phyloP scores from a whole-genome alignment of 1,140 invertebrate species.

The Ptiloglossa arizonensis region DNA sequence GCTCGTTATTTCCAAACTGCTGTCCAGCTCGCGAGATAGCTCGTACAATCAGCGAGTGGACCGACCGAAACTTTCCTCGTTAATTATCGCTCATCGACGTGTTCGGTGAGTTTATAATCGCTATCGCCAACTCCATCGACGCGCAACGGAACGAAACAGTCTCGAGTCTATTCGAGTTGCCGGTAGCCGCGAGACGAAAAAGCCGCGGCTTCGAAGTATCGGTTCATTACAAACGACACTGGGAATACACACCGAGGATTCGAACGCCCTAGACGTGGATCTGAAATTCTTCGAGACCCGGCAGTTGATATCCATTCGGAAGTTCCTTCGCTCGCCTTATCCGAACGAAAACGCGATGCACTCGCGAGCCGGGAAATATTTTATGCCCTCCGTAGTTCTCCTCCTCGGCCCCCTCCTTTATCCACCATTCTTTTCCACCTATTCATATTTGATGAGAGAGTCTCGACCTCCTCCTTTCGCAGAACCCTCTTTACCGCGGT shows the following conservation, averaged over 20 bases:
- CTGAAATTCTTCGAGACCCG: conserved; percentile 51
- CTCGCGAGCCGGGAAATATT: conserved; percentile 68
- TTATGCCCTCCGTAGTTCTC: conserved; percentile 58
- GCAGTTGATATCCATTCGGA: conserved; percentile 54
- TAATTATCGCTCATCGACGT: no score
- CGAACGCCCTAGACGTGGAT: conserved; percentile 8
- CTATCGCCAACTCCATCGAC: no score
- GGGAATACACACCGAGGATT: conserved; percentile 29
- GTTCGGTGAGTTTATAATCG: no score
- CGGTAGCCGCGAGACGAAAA: neutral
- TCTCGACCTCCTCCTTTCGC: conserved; percentile 36
- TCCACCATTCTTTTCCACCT: conserved; percentile 62
- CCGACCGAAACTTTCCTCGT: no score
- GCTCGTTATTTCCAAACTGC: no score
- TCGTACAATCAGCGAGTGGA: no score
- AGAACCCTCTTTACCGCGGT: conserved; percentile 10
- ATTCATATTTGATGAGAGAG: conserved; percentile 72
- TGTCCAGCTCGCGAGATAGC: no score
- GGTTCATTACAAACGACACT: conserved; percentile 28
- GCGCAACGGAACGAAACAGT: conserved; percentile 4
- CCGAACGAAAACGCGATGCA: conserved; percentile 60
- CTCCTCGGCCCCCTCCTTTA: conserved; percentile 47
- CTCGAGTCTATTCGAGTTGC: neutral
- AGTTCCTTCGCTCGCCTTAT: conserved; percentile 49
- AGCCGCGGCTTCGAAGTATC: conserved; percentile 36